A percentile compares a stretch with the other conserved stretches of the same genome.
Evolutionary conservation across 2,113 vertebrate genomes (phyloP).

Genomic region (Xenotilapia caudafasciata): DNA sequence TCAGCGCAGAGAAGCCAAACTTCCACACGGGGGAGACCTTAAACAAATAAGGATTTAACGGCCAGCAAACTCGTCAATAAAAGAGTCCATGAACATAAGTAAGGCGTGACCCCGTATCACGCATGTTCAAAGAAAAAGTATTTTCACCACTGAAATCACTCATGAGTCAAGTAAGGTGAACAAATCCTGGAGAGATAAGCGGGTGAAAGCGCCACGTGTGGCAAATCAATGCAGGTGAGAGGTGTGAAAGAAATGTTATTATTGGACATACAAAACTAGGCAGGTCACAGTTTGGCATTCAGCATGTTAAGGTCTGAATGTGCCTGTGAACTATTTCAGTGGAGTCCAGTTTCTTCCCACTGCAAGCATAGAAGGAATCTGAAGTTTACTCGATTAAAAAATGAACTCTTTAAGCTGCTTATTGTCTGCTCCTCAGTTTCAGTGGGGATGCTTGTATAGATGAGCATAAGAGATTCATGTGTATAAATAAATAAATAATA

Average conservation of each 20-base stretch:
- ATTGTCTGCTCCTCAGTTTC: background rate
- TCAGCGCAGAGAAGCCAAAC: background rate
- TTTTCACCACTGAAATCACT: background rate
- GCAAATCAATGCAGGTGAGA: background rate
- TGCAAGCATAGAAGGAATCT: background rate
- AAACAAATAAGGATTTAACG: background rate
- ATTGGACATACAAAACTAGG: background rate
- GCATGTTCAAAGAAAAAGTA: too few relatives aligned
- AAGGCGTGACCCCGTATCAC: too few relatives aligned
- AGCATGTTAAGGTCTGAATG: background rate
- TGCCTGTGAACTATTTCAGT: rapidly evolving
- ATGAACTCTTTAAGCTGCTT: background rate
- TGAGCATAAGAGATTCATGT: background rate
- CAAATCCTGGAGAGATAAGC: rapidly evolving
- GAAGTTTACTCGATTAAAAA: background rate
- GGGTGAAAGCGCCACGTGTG: background rate
- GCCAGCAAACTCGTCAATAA: background rate
- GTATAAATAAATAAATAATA: background rate
- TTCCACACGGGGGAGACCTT: background rate
- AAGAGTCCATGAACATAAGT: background rate
- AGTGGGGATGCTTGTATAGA: background rate
- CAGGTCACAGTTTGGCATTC: background rate
- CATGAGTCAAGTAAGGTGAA: background rate
- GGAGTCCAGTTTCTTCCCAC: background rate
- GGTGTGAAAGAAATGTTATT: background rate